Evolutionary conservation across 2,797 vertebrate species (phyloP).

Genomic region (Sebastes hubbsi): DNA sequence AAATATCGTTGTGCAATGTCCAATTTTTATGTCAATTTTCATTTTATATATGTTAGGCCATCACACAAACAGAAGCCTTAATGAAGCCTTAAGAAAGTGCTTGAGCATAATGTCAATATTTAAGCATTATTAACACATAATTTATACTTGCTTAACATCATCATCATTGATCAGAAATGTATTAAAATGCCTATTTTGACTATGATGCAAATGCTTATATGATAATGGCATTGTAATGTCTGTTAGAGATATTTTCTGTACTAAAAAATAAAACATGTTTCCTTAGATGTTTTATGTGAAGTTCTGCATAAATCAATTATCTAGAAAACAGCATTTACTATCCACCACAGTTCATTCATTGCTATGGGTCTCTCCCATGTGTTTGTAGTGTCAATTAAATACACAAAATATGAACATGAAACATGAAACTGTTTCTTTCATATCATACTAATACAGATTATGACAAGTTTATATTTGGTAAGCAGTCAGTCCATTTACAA

Average conservation of each 20-base stretch:
- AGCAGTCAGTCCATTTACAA: neutral
- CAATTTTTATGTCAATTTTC: neutral
- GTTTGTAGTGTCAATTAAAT: neutral
- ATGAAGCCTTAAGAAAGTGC: neutral
- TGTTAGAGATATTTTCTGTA: neutral
- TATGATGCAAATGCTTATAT: neutral
- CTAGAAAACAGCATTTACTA: neutral
- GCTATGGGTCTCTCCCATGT: neutral
- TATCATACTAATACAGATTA: neutral
- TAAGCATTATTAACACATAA: neutral
- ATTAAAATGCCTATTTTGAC: neutral
- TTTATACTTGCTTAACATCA: neutral
- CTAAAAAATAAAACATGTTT: neutral
- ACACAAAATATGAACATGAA: neutral
- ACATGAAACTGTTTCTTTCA: neutral
- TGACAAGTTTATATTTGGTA: neutral
- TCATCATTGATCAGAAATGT: neutral
- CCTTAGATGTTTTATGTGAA: neutral
- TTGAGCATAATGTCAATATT: neutral
- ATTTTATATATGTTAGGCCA: neutral
- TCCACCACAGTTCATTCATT: neutral
- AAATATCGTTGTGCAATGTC: neutral
- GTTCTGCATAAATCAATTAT: neutral
- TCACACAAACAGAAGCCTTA: neutral
- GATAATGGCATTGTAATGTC: neutral